Percentiles rank a stretch among this genome's conserved stretches.
phyloP scores from a whole-genome alignment of 1,140 invertebrate genomes.

The Zaprionus davidi region DNA sequence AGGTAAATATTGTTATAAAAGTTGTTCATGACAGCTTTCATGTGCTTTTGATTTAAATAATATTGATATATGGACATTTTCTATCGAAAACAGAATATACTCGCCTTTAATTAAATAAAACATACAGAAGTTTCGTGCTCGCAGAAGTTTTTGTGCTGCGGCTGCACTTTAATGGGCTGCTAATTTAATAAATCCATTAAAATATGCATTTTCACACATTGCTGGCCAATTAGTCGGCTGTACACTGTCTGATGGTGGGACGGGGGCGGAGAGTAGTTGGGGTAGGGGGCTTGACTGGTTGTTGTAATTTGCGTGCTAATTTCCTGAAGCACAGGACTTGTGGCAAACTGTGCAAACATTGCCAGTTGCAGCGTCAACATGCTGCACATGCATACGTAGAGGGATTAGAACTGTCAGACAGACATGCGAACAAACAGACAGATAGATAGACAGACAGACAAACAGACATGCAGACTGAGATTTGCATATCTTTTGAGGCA shows the following conservation, averaged over 20 bases:
- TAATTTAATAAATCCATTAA: conserved; percentile 23
- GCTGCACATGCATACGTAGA: neutral
- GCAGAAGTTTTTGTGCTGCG: neutral
- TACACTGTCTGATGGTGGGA: neutral
- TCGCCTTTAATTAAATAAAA: neutral
- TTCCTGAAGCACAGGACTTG: conserved; percentile 55
- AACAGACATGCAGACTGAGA: conserved; percentile 24
- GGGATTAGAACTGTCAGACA: neutral
- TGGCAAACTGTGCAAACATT: conserved; percentile 51
- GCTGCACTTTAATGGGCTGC: neutral
- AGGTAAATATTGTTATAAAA: no score
- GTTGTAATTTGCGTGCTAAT: conserved; percentile 75
- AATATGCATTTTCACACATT: conserved; percentile 38
- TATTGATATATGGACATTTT: neutral
- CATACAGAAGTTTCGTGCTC: neutral
- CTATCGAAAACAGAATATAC: neutral
- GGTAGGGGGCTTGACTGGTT: conserved; percentile 9
- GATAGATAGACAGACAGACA: conserved; percentile 8
- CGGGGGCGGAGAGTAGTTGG: neutral
- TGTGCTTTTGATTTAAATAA: no score
- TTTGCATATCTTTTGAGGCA: conserved; percentile 70
- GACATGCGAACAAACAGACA: neutral
- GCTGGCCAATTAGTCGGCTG: conserved; percentile 35
- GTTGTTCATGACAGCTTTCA: no score
- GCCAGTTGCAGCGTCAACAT: conserved; percentile 57